Evolutionary conservation across 2,888 invertebrate genomes (phyloP).

Genomic region (Thymelicus lineola): DNA sequence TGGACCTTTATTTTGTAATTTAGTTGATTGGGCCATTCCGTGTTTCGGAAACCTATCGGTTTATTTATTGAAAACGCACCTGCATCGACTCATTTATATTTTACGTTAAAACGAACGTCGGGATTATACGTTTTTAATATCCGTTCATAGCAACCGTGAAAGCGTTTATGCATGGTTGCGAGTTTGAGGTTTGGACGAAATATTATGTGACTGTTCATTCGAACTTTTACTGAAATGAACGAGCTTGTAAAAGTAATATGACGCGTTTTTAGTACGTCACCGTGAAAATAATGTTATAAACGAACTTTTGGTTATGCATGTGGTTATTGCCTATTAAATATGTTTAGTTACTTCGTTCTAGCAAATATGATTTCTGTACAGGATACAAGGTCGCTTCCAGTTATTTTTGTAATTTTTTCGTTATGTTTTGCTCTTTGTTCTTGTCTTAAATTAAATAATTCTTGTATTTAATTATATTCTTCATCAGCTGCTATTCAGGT

Average conservation of each 20-base stretch:
- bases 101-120: conserved; percentile 40
- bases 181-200: conserved; percentile 35
- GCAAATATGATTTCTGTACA: neutral
- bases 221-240: neutral
- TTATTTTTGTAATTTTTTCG: too few relatives aligned
- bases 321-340: neutral
- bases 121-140: conserved; percentile 38
- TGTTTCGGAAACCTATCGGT: conserved; percentile 37
- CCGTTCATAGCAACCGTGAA: conserved; percentile 35
- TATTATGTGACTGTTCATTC: conserved; percentile 23
- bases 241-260: neutral
- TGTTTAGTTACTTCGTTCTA: neutral
- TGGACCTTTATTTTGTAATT: conserved; percentile 45
- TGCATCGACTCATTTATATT: conserved; percentile 47
- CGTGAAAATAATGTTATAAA: neutral
- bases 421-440: too few relatives aligned
- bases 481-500: too few relatives aligned
- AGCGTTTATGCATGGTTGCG: conserved; percentile 21
- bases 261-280: neutral
- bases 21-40: conserved; percentile 41
- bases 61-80: conserved; percentile 52
- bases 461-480: too few relatives aligned
- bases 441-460: too few relatives aligned
- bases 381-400: too few relatives aligned
- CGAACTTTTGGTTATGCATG: neutral